These are phyloP conservation scores for Datnioides undecimradiatus DNA, from an alignment of 2,113 vertebrate species.

Conservation along the genomic window DNA sequence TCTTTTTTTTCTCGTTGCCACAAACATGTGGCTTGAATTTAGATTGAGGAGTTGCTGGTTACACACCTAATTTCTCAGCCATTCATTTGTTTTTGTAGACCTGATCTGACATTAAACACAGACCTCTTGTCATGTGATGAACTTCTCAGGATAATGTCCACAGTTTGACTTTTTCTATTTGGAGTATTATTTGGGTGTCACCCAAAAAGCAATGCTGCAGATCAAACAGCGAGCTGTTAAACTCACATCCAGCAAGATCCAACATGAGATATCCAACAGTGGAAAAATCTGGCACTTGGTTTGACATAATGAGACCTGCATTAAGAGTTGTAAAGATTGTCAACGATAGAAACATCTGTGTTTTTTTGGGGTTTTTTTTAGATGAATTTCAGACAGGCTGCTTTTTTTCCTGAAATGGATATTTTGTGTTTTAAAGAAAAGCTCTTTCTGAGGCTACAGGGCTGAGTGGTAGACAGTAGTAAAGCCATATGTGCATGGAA, in stretches of 20 bases:
- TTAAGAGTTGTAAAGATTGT: background rate
- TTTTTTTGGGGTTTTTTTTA: too few species aligned
- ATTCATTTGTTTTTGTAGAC: constrained; percentile 32
- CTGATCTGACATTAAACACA: constrained; percentile 11
- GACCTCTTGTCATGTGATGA: background rate
- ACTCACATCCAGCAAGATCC: background rate
- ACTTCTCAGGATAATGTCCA: background rate
- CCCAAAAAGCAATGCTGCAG: background rate
- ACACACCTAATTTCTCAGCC: constrained; percentile 36
- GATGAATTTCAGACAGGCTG: constrained; percentile 8
- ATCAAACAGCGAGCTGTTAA: background rate
- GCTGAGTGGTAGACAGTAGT: constrained; percentile 28
- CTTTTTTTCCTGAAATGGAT: background rate
- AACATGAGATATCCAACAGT: background rate
- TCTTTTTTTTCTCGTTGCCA: background rate
- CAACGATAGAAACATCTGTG: background rate
- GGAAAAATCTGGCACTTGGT: background rate
- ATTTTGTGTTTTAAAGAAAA: background rate
- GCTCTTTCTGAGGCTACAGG: constrained; percentile 5
- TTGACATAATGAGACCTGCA: constrained; percentile 10
- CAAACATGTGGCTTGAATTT: constrained; percentile 54
- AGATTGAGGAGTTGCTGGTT: constrained; percentile 32
- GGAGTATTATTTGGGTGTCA: background rate
- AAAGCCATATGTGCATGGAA: constrained; percentile 62
- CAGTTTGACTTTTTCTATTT: background rate